phyloP scores from a whole-genome alignment of 1,140 invertebrate species.

The Pinna nobilis region DNA sequence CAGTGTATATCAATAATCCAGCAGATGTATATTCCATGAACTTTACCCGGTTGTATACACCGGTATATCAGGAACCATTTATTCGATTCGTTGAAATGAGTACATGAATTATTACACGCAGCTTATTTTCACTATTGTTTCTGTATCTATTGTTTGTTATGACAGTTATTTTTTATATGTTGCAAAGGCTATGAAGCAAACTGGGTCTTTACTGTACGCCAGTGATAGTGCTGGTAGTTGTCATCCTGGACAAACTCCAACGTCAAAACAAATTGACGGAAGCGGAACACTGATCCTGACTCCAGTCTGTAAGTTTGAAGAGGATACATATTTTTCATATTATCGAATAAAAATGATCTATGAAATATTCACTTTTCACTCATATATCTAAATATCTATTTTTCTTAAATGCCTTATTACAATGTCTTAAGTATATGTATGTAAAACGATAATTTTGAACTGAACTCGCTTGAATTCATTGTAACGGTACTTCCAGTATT shows the following conservation, averaged over 20 bases:
- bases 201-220: not conserved
- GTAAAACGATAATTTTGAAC: too few species aligned
- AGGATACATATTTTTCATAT: too few species aligned
- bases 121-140: too few species aligned
- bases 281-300: constrained; percentile 3
- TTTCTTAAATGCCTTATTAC: not conserved
- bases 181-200: not conserved
- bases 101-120: too few species aligned
- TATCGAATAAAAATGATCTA: not conserved
- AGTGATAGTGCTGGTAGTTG: constrained; percentile 2
- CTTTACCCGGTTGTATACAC: too few species aligned
- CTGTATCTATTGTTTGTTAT: not conserved
- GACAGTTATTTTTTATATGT: not conserved
- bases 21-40: too few species aligned
- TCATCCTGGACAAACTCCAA: not conserved
- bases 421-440: too few species aligned
- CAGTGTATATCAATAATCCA: too few species aligned
- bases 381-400: not conserved
- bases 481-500: too few species aligned
- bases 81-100: too few species aligned
- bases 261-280: not conserved
- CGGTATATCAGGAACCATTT: too few species aligned
- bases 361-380: not conserved
- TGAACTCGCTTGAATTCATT: too few species aligned
- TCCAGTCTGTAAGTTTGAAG: not conserved